Base-by-base conservation (phyloP, 2,797 vertebrate species). In the Enteromius afrohamiltoni region DNA sequence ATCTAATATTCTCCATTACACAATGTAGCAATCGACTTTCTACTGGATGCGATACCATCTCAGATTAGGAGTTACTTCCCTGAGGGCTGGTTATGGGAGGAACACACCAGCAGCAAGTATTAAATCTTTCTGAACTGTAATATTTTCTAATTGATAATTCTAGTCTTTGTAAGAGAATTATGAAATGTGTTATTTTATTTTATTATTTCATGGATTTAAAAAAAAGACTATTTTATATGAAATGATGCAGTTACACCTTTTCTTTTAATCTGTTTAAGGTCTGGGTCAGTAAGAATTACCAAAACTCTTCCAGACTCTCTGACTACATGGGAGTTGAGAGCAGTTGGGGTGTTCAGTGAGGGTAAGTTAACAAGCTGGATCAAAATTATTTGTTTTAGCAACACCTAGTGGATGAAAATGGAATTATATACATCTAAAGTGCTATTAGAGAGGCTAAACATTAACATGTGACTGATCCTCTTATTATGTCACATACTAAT, bases 61-160 rank as follows among this genome's bases (percentile, higher is more conserved):
- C 89, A 95, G 82, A 91, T 97, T 82, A 95, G 98, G 26, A 98
- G 96, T 89, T 96, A 93, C 90, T 99, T 99, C 83, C 98, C 98
- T 49, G 98, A 99, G 89, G 98, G 96, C 82, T 99, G 97, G 97
- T 86, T 99, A 26, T 99, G 97, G 97, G 96, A 98, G 91, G 96
- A 97, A 86, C 94, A 96, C 49, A 89, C 81, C 51, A 73, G 85
- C 51, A 73, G 85, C 82, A 92, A 88, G 95, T 95, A 87, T 91
- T 64, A 40, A 64, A 45, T 74, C 79, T 73, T 42, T 34, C 26
- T 62, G 8, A 79, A 68, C 23, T 29, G 47, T 31, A 81, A 60
- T 19, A 10, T 7, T 1, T 47, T 47, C 21, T 29, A 60, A 45
- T 9, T n/a, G 4, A 31, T 60, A 1, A 16, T 17, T 2, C 26